Percentiles rank a stretch among this genome's conserved stretches.
phyloP scores from a whole-genome alignment of 2,888 invertebrate species.

The Drosophila subsilvestris region DNA sequence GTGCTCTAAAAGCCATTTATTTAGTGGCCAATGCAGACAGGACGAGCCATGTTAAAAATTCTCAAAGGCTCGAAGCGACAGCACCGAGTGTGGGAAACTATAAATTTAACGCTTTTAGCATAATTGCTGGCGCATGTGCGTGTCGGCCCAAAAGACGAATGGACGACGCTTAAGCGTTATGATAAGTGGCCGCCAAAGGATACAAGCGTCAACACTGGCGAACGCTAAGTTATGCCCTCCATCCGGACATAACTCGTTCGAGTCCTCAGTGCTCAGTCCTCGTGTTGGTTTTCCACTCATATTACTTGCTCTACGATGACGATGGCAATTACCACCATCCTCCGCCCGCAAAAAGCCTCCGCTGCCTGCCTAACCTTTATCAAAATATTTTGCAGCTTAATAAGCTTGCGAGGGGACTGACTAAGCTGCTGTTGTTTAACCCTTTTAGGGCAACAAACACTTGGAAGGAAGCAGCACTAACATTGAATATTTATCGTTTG shows the following conservation, averaged over 20 bases:
- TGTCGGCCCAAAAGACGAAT: constrained; percentile 35
- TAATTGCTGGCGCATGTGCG: constrained; percentile 73
- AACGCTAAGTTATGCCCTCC: constrained; percentile 54
- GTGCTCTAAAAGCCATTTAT: constrained; percentile 77
- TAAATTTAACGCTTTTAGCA: constrained; percentile 76
- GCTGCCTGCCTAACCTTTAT: constrained; percentile 55
- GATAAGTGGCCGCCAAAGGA: constrained; percentile 72
- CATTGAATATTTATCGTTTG: constrained; percentile 63
- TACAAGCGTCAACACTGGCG: constrained; percentile 65
- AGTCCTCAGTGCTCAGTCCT: constrained; percentile 2
- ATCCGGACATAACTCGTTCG: constrained; percentile 41
- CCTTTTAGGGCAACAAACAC: constrained; percentile 57
- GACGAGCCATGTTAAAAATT: constrained; percentile 62
- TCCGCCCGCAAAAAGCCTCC: background rate
- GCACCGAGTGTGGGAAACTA: constrained; percentile 60
- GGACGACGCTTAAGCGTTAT: constrained; percentile 63
- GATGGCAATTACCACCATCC: constrained; percentile 59
- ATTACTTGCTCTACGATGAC: constrained; percentile 45
- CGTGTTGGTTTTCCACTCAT: constrained; percentile 54
- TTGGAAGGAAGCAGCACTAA: constrained; percentile 40
- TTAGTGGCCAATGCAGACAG: constrained; percentile 60
- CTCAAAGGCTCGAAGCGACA: constrained; percentile 6
- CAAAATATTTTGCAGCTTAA: constrained; percentile 63
- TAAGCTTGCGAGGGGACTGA: constrained; percentile 27
- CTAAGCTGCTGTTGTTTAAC: constrained; percentile 45